Conservation (phyloP, 2,113 vertebrate genomes). For the Probosciger aterrimus region DNA sequence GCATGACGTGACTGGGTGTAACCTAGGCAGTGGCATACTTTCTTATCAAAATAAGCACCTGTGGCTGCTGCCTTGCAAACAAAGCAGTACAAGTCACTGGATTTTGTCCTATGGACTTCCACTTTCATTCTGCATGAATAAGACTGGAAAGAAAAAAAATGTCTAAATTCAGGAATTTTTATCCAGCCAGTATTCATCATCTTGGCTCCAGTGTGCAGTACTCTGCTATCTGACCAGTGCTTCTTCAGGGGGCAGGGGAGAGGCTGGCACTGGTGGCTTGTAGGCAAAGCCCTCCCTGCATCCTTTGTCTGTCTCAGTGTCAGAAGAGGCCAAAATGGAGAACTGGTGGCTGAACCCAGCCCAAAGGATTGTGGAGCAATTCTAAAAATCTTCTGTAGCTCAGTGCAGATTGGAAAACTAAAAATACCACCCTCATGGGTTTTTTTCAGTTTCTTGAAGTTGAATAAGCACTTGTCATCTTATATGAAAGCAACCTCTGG, state of each 20-base stretch:
- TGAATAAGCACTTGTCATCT: background rate
- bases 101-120: background rate
- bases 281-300: background rate
- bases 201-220: background rate
- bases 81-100: background rate
- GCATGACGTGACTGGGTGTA: background rate
- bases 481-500: background rate
- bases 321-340: background rate
- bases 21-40: background rate
- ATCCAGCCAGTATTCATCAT: background rate
- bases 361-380: background rate
- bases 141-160: background rate
- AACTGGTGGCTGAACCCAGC: background rate
- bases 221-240: background rate
- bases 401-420: background rate
- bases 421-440: background rate
- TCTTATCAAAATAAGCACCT: conserved; percentile 9
- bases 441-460: background rate
- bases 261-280: background rate
- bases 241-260: background rate
- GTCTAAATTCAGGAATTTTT: background rate
- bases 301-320: background rate
- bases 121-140: background rate
- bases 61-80: background rate
- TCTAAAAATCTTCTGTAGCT: background rate